Percentiles rank a stretch among this genome's conserved stretches.
Conservation (phyloP, 2,888 invertebrate genomes). For the Athalia rosae region DNA sequence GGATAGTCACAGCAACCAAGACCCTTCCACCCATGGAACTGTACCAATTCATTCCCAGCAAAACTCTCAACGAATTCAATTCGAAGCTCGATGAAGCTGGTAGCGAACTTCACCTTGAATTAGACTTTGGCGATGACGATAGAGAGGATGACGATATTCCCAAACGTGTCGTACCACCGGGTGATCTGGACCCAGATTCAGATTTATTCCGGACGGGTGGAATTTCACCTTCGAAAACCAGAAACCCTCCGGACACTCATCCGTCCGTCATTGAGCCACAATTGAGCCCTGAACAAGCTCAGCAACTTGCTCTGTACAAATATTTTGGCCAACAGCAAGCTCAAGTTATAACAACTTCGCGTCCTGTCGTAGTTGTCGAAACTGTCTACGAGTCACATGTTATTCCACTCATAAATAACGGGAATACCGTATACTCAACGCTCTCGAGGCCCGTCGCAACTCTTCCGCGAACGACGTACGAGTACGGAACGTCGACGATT, state of each 20-base stretch:
- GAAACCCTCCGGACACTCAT: constrained; percentile 65
- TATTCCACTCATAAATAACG: constrained; percentile 85
- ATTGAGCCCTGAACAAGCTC: constrained; percentile 83
- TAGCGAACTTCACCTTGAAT: constrained; percentile 88
- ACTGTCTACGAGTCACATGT: constrained; percentile 89
- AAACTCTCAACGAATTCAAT: constrained; percentile 91
- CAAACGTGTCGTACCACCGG: constrained; percentile 76
- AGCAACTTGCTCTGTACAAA: constrained; percentile 84
- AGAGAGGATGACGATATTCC: constrained; percentile 76
- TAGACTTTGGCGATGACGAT: constrained; percentile 89
- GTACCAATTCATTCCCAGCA: constrained; percentile 90
- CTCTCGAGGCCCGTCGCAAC: constrained; percentile 87
- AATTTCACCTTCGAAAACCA: constrained; percentile 74
- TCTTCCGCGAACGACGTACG: constrained; percentile 86
- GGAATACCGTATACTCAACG: constrained; percentile 85
- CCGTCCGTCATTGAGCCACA: constrained; percentile 50
- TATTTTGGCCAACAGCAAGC: constrained; percentile 78
- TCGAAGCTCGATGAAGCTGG: constrained; percentile 92
- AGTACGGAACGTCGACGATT: constrained; percentile 84
- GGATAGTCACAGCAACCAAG: constrained; percentile 92
- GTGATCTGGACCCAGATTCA: constrained; percentile 79
- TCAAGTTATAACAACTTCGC: constrained; percentile 86
- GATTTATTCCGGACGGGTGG: constrained; percentile 84
- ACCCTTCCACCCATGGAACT: constrained; percentile 91
- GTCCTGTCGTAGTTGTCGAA: constrained; percentile 84